Conservation (phyloP, 1,140 invertebrate species). For the Colletes gigas region DNA sequence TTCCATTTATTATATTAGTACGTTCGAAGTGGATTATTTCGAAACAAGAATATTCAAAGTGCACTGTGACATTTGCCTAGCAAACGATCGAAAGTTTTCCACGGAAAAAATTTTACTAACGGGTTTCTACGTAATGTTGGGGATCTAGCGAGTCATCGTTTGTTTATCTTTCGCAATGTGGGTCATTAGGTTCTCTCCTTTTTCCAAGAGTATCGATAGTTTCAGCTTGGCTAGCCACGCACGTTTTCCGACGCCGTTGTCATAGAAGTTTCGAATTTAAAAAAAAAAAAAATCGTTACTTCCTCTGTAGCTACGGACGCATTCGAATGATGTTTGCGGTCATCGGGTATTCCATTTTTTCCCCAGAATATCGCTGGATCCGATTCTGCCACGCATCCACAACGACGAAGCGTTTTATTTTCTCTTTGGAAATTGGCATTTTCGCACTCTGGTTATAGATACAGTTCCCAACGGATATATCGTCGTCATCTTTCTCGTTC, state of each 20-base stretch:
- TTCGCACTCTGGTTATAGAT: conserved; percentile 14
- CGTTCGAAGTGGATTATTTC: no score
- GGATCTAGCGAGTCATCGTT: no score
- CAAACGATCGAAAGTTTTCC: no score
- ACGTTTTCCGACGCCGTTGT: not conserved
- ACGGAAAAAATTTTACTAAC: no score
- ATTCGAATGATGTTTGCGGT: conserved; percentile 38
- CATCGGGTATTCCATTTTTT: conserved; percentile 36
- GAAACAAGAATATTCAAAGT: no score
- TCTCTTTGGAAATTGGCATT: conserved; percentile 33
- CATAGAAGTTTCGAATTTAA: not conserved
- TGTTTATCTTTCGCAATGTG: not conserved
- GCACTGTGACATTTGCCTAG: no score
- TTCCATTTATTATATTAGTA: no score
- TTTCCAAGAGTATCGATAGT: not conserved
- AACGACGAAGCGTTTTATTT: conserved; percentile 29
- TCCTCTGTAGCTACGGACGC: conserved; percentile 3
- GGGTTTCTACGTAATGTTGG: no score
- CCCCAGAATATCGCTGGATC: conserved; percentile 37
- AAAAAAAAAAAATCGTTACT: conserved; percentile 21
- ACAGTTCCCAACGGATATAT: conserved; percentile 15
- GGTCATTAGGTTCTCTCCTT: not conserved
- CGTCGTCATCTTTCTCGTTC: conserved; percentile 5
- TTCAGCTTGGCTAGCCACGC: not conserved
- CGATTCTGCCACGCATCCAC: conserved; percentile 29